Evolutionary conservation across 2,113 vertebrate species (phyloP), one percentile per base, ranked within the genome.

Genomic region (Peromyscus leucopus): DNA sequence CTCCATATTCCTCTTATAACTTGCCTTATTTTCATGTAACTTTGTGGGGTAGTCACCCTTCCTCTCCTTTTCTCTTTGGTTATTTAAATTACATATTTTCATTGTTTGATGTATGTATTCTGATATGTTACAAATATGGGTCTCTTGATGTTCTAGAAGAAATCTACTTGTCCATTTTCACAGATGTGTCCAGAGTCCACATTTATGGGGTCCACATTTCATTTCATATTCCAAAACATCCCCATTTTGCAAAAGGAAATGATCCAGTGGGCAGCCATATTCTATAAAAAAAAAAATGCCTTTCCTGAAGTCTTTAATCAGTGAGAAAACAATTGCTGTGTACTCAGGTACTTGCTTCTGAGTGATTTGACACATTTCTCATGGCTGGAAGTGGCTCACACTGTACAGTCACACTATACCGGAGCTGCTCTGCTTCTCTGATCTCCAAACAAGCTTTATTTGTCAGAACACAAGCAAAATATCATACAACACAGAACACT

Each of bases 161-260:
- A 99, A 84, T 99, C 99, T 97, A 99, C 99, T 99, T 99, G 71
- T 99, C 98, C 57, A 99, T 99, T 98, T 99, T 99, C 59, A 99
- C 98, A 3, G 99, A 98, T 16, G 99, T 99, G 92, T 99, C 99
- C 97, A 99, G 97, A 99, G 99, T 99, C 90, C 99, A 99, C 92
- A 99, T 99, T 98, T 99, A 99, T 99, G 99, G 0, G 99, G 99
- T 85, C 98, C 98, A 91, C 99, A 99, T 93, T 99, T 99, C 98
- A 99, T 99, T 98, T 99, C 99, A 97, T 99, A 99, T 97, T 99
- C 99, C 98, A 99, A 84, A 90, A 99, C 90, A 96, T 99, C 99
- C 99, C 99, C 99, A 83, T 99, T 99, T 95, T 99, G 98, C 78
- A 99, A 99, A 99, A 99, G 99, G 97, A 99, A 99, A 95, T 99